Evolutionary conservation across 2,888 invertebrate species (phyloP), one percentile per base, ranked within the genome.

Genomic region (Acanthoscelides obtectus): DNA sequence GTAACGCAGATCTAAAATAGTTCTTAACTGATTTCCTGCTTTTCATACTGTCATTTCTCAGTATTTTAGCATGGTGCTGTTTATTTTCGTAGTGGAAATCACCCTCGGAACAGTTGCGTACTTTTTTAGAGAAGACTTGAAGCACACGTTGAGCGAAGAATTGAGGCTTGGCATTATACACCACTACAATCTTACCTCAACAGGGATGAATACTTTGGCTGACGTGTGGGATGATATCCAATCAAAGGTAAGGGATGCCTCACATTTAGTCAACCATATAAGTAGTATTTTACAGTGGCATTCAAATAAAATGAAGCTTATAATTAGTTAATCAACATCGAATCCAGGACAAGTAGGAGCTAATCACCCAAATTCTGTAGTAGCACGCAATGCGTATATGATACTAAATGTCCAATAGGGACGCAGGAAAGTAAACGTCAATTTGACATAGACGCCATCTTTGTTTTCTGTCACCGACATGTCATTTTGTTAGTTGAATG

Each of bases 141-240:
- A 89, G 64, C 88, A 89, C 72, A 89, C 89, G 20, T 80, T 93
- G 75, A 88, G 89, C 74, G 88, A 89, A 74, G 92, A 93, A 82
- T 84, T 94, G 73, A 86, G 89, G 72, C 87, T 88, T 77, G 93
- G 93, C 27, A 89, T 94, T 68, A 88, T 90, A 78, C 87, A 88
- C 67, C 92, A 93, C 78, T 93, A 93, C 78, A 90, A 90, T 79
- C 84, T 87, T 70, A 88, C 89, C 3, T 87, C 88, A 74, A 70
- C 70, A 5, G 82, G 83, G 5, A 88, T 89, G 6, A 90, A 90
- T 69, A 90, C 90, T 74, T 88, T 93, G 68, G 89, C 90, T 0
- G 85, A 88, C n/a, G 90, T 93, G 75, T 94, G 94, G 94, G 91
- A 93, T 83, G 89, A 90, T 76, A 88, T 94, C 75, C 94, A 94